Evolutionary conservation across 2,113 vertebrate species (phyloP).

Genomic region (Ciconia boyciana): DNA sequence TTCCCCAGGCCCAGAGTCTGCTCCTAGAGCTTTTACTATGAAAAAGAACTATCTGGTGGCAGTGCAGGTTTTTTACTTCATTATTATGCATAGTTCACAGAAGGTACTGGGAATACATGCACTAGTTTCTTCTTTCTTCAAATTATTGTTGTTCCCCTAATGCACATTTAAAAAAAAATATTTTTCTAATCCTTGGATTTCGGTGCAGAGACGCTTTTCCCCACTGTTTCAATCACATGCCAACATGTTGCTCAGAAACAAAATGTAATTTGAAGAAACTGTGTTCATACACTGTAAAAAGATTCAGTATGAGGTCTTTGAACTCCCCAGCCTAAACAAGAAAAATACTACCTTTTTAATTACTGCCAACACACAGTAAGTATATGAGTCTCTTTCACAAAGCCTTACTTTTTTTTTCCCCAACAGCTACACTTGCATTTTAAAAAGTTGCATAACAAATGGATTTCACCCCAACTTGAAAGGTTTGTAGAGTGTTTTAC

Average conservation of each 20-base stretch:
- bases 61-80: neutral
- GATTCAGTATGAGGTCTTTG: neutral
- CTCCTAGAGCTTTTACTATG: neutral
- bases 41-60: neutral
- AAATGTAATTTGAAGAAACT: neutral
- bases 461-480: neutral
- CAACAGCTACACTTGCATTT: neutral
- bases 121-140: neutral
- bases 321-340: neutral
- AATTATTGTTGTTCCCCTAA: neutral
- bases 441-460: neutral
- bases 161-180: neutral
- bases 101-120: neutral
- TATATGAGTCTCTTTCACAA: neutral
- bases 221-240: neutral
- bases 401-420: neutral
- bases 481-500: neutral
- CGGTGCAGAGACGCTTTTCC: neutral
- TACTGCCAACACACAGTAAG: neutral
- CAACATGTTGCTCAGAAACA: neutral
- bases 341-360: neutral
- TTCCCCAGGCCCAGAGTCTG: accelerated
- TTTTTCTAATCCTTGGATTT: neutral
- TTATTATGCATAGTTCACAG: neutral
- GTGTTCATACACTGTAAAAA: neutral